Percentiles rank a stretch among this genome's conserved stretches.
Evolutionary conservation across 2,113 vertebrate species (phyloP).

Genomic region (Amia ocellicauda): DNA sequence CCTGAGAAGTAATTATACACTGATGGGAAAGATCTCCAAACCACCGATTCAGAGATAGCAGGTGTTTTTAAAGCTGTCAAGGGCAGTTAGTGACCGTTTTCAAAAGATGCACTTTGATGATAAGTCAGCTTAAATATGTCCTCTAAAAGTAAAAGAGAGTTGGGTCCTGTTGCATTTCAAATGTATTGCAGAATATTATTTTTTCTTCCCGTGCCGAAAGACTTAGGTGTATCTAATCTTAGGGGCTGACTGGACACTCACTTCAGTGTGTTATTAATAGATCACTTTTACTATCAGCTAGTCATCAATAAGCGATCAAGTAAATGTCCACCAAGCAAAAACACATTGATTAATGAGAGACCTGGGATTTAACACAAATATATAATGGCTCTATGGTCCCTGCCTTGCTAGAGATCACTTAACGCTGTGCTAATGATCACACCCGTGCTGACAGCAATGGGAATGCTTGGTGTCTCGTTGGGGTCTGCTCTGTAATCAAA

Average conservation of each 20-base stretch:
- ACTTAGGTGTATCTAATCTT: too few species aligned
- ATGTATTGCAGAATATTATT: too few species aligned
- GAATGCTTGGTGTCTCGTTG: too few species aligned
- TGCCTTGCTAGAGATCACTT: background rate
- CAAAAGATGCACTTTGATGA: conserved; percentile 24
- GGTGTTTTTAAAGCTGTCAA: conserved; percentile 26
- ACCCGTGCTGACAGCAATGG: too few species aligned
- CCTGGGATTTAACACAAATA: background rate
- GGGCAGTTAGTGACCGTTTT: conserved; percentile 18
- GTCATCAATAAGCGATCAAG: background rate
- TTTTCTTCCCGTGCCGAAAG: too few species aligned
- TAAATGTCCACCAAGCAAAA: background rate
- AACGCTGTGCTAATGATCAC: too few species aligned
- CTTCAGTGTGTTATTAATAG: background rate
- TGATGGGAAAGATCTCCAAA: background rate
- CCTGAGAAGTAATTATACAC: background rate
- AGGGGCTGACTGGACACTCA: too few species aligned
- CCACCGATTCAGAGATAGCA: background rate
- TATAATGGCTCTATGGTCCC: background rate
- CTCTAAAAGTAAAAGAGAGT: conserved; percentile 9
- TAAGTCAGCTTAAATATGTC: conserved; percentile 29
- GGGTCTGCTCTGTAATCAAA: too few species aligned
- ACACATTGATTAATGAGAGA: background rate
- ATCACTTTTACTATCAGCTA: background rate
- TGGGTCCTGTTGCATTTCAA: conserved; percentile 11